phyloP scores from a whole-genome alignment of 2,797 vertebrate species.

The Macropodus opercularis region DNA sequence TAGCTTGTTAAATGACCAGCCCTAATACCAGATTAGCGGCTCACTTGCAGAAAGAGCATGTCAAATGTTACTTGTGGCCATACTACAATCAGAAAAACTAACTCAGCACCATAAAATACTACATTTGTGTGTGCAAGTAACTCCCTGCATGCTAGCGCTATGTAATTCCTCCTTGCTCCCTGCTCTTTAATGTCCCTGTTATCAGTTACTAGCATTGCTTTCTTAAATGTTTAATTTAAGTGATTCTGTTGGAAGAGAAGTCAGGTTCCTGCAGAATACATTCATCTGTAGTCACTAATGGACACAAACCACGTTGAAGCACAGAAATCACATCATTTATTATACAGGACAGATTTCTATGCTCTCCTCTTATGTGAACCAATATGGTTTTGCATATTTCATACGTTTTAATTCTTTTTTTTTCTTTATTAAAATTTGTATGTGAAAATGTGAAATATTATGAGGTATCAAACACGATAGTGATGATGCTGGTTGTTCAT shows the following conservation, averaged over 20 bases:
- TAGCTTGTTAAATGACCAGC: not conserved
- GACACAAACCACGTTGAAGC: not conserved
- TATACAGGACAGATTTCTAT: not conserved
- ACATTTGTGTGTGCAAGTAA: too few species aligned
- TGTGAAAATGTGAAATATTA: too few species aligned
- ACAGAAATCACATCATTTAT: not conserved
- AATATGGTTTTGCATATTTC: too few species aligned
- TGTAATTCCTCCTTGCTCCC: slow-evolving; percentile 52
- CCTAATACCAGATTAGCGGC: too few species aligned
- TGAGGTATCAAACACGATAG: too few species aligned
- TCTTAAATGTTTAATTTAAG: not conserved
- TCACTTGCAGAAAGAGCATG: not conserved
- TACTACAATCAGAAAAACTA: not conserved
- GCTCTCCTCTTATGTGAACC: not conserved
- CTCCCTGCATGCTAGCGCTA: slow-evolving; percentile 45
- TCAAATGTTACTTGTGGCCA: not conserved
- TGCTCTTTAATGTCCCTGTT: slow-evolving; percentile 29
- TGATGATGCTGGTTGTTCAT: too few species aligned
- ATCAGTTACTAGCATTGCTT: not conserved
- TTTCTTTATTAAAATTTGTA: too few species aligned
- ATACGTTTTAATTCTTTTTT: too few species aligned
- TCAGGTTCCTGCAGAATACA: slow-evolving; percentile 7
- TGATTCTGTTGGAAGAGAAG: slow-evolving; percentile 9
- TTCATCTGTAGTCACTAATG: not conserved
- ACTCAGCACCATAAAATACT: not conserved